A percentile compares a stretch with the other conserved stretches of the same genome.
Evolutionary conservation across 2,888 invertebrate species (phyloP).

Genomic region (Entomobrya multifasciata): DNA sequence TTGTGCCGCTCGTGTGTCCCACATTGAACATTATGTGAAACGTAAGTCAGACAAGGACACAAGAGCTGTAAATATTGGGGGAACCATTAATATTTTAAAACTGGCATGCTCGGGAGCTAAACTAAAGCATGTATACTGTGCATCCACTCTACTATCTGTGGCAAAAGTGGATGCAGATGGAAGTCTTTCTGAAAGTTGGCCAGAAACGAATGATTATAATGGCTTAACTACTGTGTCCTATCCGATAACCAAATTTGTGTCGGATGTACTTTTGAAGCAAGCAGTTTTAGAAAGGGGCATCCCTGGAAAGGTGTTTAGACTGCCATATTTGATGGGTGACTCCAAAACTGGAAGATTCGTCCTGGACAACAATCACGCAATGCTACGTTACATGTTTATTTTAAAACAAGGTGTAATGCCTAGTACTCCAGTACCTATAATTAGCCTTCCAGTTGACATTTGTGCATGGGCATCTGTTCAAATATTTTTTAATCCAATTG

Average conservation of each 20-base stretch:
- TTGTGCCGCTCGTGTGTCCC: slow-evolving; percentile 20
- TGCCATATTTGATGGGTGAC: slow-evolving; percentile 25
- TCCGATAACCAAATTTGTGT: slow-evolving; percentile 42
- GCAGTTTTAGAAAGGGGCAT: slow-evolving; percentile 31
- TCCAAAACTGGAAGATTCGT: slow-evolving; percentile 16
- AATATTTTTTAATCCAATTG: slow-evolving; percentile 19
- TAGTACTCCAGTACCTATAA: background rate
- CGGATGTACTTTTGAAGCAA: slow-evolving; percentile 45
- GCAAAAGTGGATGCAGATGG: background rate
- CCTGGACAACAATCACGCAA: background rate
- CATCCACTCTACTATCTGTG: slow-evolving; percentile 33
- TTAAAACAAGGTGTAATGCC: slow-evolving; percentile 29
- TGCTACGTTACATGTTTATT: slow-evolving; percentile 13
- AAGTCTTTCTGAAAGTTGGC: slow-evolving; percentile 44
- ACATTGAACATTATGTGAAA: slow-evolving; percentile 54
- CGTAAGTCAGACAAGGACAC: background rate
- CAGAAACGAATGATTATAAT: slow-evolving; percentile 4
- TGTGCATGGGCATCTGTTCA: slow-evolving; percentile 17
- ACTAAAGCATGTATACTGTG: slow-evolving; percentile 54
- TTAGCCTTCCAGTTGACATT: background rate
- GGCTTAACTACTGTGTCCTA: slow-evolving; percentile 22
- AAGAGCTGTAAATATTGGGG: slow-evolving; percentile 11
- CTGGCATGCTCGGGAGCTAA: slow-evolving; percentile 13
- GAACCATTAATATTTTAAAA: slow-evolving; percentile 40
- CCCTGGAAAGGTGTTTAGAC: slow-evolving; percentile 49